Conservation (phyloP, 2,113 vertebrate species). For the Corythaixoides concolor region DNA sequence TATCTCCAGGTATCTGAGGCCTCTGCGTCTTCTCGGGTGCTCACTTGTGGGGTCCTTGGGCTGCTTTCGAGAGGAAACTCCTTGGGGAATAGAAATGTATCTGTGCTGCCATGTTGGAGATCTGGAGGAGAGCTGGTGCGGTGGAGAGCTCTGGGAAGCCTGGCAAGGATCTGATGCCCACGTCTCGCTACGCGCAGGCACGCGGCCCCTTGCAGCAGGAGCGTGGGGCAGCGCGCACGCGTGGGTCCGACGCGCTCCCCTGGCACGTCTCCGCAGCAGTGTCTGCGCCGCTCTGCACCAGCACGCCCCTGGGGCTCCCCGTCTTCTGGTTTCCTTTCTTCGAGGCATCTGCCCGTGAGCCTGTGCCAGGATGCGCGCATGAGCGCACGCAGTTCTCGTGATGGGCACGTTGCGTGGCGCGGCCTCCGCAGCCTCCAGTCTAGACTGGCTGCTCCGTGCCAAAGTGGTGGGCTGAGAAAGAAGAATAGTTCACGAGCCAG, state of each 20-base stretch:
- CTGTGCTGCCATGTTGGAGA: neutral
- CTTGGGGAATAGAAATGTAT: neutral
- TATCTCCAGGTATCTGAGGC: neutral
- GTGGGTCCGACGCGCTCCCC: rapidly evolving
- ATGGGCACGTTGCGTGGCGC: neutral
- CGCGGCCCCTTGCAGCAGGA: neutral
- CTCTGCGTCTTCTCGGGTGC: neutral
- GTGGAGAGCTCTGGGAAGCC: neutral
- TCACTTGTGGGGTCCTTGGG: neutral
- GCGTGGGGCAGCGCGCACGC: rapidly evolving
- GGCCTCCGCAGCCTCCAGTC: neutral
- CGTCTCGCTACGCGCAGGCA: neutral
- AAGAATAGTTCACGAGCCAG: neutral
- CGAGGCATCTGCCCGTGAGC: neutral
- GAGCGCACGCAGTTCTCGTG: neutral
- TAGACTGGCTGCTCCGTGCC: neutral
- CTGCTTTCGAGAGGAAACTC: neutral
- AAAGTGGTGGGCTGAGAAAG: neutral
- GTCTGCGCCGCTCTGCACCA: neutral
- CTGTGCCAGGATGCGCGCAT: neutral
- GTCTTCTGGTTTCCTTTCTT: neutral
- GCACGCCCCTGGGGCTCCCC: neutral
- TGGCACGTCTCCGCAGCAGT: rapidly evolving
- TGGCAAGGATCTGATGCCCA: neutral
- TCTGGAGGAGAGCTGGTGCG: neutral